Conservation (phyloP, 2,888 invertebrate genomes). For the Tetheella fluctuosa region DNA sequence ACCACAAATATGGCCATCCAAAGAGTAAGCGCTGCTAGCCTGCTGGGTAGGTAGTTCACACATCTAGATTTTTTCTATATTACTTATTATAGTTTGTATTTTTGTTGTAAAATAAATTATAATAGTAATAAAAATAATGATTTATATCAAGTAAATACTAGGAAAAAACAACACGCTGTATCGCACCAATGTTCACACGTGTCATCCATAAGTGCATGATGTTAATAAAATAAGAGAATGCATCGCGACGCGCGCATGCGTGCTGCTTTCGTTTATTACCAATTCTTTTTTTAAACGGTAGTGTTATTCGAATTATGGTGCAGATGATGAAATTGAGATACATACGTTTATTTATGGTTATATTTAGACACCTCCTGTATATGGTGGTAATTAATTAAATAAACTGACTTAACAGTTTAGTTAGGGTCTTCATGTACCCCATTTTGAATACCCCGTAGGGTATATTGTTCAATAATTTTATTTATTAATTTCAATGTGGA, state of each 20-base stretch:
- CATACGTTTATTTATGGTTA: neutral
- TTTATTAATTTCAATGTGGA: no score
- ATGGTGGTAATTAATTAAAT: neutral
- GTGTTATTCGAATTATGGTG: slow-evolving; percentile 21
- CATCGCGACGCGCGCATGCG: slow-evolving; percentile 32
- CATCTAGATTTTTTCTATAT: no score
- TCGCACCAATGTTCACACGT: slow-evolving; percentile 48
- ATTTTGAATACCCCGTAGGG: neutral
- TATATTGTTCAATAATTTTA: no score
- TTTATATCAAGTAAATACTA: neutral
- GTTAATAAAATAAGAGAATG: slow-evolving; percentile 44
- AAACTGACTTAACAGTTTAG: neutral
- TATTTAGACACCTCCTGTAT: neutral
- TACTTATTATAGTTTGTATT: no score
- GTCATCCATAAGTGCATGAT: slow-evolving; percentile 56
- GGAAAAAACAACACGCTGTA: slow-evolving; percentile 32
- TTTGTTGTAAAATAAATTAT: no score
- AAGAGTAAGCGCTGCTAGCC: no score
- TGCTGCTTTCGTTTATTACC: slow-evolving; percentile 33
- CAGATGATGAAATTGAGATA: slow-evolving; percentile 6
- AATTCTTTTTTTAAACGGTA: slow-evolving; percentile 46
- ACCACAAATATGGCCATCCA: no score
- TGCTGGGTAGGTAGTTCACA: no score
- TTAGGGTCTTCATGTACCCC: neutral
- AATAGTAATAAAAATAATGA: no score